Evolutionary conservation across 2,888 invertebrate species (phyloP).

Genomic region (Ochropacha duplaris): DNA sequence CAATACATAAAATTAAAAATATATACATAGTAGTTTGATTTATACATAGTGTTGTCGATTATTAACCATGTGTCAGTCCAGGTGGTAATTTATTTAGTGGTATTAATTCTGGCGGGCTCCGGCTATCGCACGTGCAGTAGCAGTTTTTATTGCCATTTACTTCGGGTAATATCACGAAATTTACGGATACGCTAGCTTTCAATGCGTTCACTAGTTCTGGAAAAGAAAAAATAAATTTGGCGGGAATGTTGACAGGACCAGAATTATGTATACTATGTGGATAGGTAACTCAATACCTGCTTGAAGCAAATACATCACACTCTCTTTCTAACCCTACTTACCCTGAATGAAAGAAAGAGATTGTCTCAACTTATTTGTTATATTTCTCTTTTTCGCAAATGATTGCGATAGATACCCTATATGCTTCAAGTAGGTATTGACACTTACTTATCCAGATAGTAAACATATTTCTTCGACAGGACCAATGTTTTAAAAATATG

Average conservation of each 20-base stretch:
- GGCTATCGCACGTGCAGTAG: constrained; percentile 54
- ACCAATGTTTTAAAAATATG: no score
- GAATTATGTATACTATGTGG: no score
- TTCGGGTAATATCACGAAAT: constrained; percentile 49
- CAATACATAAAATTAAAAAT: not conserved
- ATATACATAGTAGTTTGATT: not conserved
- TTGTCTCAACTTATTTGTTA: no score
- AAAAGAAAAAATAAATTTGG: constrained; percentile 13
- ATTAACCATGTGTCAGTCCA: constrained; percentile 14
- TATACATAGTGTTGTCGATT: not conserved
- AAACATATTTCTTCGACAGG: no score
- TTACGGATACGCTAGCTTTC: constrained; percentile 46
- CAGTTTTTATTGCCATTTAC: constrained; percentile 49
- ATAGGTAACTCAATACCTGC: no score
- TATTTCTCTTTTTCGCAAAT: no score
- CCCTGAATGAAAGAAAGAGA: no score
- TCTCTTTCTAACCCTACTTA: no score
- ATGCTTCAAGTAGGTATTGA: no score
- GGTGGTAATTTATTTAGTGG: constrained; percentile 29
- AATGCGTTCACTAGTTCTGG: constrained; percentile 54
- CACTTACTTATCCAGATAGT: no score
- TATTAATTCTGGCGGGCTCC: constrained; percentile 36
- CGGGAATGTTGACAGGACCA: not conserved
- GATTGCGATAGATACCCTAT: no score
- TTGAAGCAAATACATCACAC: no score